Evolutionary conservation across 2,797 vertebrate genomes (phyloP), one percentile per base, ranked within the genome.

Genomic region (Bryconaethiops microstoma): DNA sequence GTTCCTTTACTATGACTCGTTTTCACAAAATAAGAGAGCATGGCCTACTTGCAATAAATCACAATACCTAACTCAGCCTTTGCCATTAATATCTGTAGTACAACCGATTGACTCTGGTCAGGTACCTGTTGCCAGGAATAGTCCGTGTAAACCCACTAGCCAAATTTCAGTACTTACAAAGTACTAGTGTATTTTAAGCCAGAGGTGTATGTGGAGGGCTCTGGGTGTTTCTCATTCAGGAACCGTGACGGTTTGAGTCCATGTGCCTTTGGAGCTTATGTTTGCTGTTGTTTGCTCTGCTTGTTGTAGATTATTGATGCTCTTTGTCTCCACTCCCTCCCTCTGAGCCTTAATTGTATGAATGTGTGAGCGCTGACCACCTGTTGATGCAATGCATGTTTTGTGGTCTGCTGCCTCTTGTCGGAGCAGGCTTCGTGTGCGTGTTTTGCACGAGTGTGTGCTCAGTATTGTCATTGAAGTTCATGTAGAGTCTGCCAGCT

Each of bases 401-500:
- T 67, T 9, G 19, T 76, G 75, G 75, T 82, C 63, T 77, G 76
- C 45, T 39, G 35, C 77, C 64, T 73, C 72, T 73, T 78, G 50
- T 48, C 57, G 78, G 59, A 67, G 64, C 50, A n/a, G 83, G 60
- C 14, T 64, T 75, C 71, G 79, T 82, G 21, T 60, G 54, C 40
- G 65, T 77, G 73, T 69, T 74, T 45, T 75, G 48, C 64, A 42
- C 42, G 50, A 55, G 74, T 42, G 69, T 4, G 16, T 45, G 70
- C 63, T 54, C 55, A 59, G n/a, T 74, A 65, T 80, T 65, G n/a
- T 83, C 62, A 10, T 17, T 76, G 16, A 84, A 48, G 13, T 77
- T 70, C 76, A 81, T 77, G 54, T 82, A 65, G 68, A 81, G 71
- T 76, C 81, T 86, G 82, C 90, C 92, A 92, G 94, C 92, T 92